phyloP scores from a whole-genome alignment of 2,888 invertebrate genomes.

The Campoplex nolae region DNA sequence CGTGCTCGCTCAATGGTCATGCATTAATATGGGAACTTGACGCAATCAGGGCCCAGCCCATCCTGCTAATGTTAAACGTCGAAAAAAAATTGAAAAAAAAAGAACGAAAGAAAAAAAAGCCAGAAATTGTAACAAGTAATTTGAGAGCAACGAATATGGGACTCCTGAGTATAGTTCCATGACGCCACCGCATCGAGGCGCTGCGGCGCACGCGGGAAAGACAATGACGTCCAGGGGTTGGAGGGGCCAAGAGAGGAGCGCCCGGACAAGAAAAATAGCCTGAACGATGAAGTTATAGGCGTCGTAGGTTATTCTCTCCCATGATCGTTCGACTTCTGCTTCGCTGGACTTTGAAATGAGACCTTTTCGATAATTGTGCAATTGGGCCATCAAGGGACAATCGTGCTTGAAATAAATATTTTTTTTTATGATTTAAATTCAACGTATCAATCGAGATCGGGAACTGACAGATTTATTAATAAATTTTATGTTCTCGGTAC shows the following conservation, averaged over 20 bases:
- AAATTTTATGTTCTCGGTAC: neutral
- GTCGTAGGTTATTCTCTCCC: constrained; percentile 36
- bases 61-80: constrained; percentile 71
- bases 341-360: constrained; percentile 5
- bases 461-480: neutral
- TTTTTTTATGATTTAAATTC: neutral
- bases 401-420: neutral
- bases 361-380: neutral
- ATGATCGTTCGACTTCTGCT: constrained; percentile 1
- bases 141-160: constrained; percentile 71
- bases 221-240: constrained; percentile 38
- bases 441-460: neutral
- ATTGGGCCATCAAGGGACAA: neutral
- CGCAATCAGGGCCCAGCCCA: constrained; percentile 73
- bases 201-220: constrained; percentile 12
- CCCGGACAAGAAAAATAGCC: constrained; percentile 54
- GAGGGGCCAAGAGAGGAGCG: constrained; percentile 37
- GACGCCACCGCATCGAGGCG: constrained; percentile 47
- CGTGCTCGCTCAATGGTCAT: constrained; percentile 35
- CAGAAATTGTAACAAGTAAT: constrained; percentile 63
- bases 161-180: constrained; percentile 60
- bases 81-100: neutral
- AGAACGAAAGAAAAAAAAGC: neutral
- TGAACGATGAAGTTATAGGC: constrained; percentile 58
- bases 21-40: constrained; percentile 72